Evolutionary conservation across 1,140 invertebrate genomes (phyloP), one percentile per base, ranked within the genome.

Genomic region (Drosophila micromelanica): DNA sequence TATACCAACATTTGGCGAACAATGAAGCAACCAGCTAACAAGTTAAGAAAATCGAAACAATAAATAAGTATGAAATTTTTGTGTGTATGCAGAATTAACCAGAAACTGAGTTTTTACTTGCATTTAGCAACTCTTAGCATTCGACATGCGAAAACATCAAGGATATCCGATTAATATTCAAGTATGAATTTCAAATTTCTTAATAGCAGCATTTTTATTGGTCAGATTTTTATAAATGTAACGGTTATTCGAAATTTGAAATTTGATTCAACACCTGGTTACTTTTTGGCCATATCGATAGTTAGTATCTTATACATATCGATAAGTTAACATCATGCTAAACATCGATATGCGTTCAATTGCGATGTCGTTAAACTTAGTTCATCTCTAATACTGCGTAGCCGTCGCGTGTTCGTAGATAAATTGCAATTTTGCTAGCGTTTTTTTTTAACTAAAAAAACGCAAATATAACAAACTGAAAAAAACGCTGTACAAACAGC

Each of bases 1-100:
- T 77, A 61, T 20, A 17, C 27, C 9, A 77, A 63, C 57, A 71
- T 59, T 45, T 55, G 59, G 40, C 45, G 15, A 79, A 79, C 51
- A 57, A 42, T 64, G 48, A 57, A 43, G 23, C 37, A 64, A 71
- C n/a, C 40, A 73, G 62, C 69, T 68, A 54, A 68, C 12, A 73
- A 38, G 9, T 60, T 73, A 62, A 57, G 49, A 57, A 76, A 76
- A 80, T 42, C 68, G 80, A 85, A 85, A 85, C 80, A 85, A 85
- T 85, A 85, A 85, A 85, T 56, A 63, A 68, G 68, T 32, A 60
- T 54, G 56, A 85, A 63, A 65, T 80, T 85, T 85, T 80, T 85
- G 76, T 85, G 73, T 85, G 80, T 85, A 85, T 85, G 80, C 73
- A 85, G 80, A 68, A 73, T 76, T 76, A 68, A 46, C 51, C 30